Base-by-base conservation (phyloP, 2,113 vertebrate species). In the Platichthys stellatus region DNA sequence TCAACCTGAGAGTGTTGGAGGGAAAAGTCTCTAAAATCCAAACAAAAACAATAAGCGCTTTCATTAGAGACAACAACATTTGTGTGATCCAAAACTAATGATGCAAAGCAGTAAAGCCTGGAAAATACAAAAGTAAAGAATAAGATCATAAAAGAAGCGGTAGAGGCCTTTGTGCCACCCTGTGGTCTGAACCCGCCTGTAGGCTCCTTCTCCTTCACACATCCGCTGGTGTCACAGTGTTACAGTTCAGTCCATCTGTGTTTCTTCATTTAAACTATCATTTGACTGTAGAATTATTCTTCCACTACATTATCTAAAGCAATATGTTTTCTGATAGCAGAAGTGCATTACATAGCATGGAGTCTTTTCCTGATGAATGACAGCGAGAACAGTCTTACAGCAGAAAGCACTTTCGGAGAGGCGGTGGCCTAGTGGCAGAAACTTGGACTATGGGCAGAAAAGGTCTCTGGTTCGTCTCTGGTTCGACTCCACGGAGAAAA, bases 91-190 rank as follows among this genome's bases (percentile, higher is more conserved):
- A 38, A 71, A 57, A 71, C 10, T 21, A 20, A 54, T 21, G 51
- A 63, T 31, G 20, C 54, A 24, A 73, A 43, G 60, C 45, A 18
- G 20, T 11, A 21, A 47, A 31, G 78, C 40, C 67, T 89, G 76
- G 68, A 81, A 78, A 89, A 78, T 8, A 26, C 59, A 81, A 49
- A 14, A 78, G 70, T 66, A 28, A 72, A 69, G 63, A 47, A 72
- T 31, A 31, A 31, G 31, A 5, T 31, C 31, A 31, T 31, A 31
- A 31, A 31, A 31, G 5, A 31, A 31, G 31, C 31, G 0, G 31
- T 7, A 31, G 7, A 31, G 31, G 6, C 6, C 31, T 67, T 70
- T 69, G 28, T 28, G 26, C n/a, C 18, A 31, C 10, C 26, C 31
- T 17, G 69, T 0, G 47, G 63, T 75, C 70, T 31, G 72, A 79